Conservation (phyloP, 2,113 vertebrate genomes). For the Macheiramphus alcinus region DNA sequence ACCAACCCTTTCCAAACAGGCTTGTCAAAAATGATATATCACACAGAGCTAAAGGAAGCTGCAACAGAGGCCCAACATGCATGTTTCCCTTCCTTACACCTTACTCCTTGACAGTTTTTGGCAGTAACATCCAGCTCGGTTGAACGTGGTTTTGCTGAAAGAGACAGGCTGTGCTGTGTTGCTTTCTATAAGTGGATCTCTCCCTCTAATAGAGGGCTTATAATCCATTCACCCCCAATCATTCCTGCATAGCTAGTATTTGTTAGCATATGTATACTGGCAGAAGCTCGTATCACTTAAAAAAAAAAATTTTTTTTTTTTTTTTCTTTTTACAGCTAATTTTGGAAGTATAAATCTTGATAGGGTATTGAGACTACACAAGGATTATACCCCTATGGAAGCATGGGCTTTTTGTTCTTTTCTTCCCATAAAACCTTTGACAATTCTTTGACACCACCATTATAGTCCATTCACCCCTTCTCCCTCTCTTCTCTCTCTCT, state of each 20-base stretch:
- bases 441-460: background rate
- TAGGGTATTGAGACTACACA: background rate
- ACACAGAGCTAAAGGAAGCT: background rate
- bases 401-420: background rate
- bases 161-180: background rate
- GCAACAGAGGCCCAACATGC: background rate
- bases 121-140: background rate
- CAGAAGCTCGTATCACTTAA: background rate
- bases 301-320: background rate
- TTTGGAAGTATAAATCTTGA: background rate
- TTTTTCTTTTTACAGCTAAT: background rate
- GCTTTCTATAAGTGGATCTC: background rate
- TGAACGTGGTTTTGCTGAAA: background rate
- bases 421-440: background rate
- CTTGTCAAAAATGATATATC: background rate
- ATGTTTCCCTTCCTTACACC: background rate
- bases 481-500: background rate
- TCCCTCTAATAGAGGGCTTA: background rate
- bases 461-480: background rate
- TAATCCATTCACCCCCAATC: background rate
- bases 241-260: background rate
- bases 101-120: background rate
- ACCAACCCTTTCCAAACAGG: background rate
- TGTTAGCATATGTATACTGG: background rate
- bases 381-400: background rate